These are phyloP conservation scores for Sebastes trivittatus DNA, from an alignment of 2,797 vertebrate species.

Conservation along the genomic window DNA sequence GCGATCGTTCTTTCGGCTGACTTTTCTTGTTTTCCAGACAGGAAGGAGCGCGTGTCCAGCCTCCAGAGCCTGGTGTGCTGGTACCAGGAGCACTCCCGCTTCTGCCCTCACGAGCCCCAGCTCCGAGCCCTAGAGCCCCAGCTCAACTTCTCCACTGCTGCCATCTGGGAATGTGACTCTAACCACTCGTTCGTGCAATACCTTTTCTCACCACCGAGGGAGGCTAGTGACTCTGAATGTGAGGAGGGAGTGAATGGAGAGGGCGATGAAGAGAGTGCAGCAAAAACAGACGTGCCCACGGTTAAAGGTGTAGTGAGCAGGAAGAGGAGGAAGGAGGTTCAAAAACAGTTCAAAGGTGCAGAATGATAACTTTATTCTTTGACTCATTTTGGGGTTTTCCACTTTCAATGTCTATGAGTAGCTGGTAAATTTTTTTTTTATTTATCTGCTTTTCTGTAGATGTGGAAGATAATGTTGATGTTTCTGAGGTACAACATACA, in stretches of 20 bases:
- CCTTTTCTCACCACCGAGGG: constrained; percentile 83
- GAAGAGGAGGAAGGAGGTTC: constrained; percentile 54
- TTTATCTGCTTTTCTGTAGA: constrained; percentile 48
- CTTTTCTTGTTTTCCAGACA: constrained; percentile 59
- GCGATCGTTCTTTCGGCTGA: neutral
- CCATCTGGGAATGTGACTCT: constrained; percentile 89
- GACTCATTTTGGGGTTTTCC: neutral
- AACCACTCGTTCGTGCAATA: constrained; percentile 91
- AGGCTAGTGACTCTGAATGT: constrained; percentile 81
- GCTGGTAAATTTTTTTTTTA: neutral
- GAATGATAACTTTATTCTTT: neutral
- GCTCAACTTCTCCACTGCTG: constrained; percentile 83
- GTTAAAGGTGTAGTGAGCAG: constrained; percentile 27
- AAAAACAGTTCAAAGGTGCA: constrained; percentile 64
- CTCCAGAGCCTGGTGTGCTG: constrained; percentile 88
- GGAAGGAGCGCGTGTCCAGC: constrained; percentile 82
- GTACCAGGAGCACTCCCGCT: constrained; percentile 90
- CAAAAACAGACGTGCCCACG: neutral
- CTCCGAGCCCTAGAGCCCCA: constrained; percentile 85
- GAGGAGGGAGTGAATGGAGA: constrained; percentile 70
- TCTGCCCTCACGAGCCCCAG: constrained; percentile 88
- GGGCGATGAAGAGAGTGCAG: neutral
- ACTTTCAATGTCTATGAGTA: neutral
- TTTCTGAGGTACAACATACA: constrained; percentile 25
- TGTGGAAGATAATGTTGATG: constrained; percentile 51